phyloP scores from a whole-genome alignment of 2,113 vertebrate species.

The Salvelinus alpinus region DNA sequence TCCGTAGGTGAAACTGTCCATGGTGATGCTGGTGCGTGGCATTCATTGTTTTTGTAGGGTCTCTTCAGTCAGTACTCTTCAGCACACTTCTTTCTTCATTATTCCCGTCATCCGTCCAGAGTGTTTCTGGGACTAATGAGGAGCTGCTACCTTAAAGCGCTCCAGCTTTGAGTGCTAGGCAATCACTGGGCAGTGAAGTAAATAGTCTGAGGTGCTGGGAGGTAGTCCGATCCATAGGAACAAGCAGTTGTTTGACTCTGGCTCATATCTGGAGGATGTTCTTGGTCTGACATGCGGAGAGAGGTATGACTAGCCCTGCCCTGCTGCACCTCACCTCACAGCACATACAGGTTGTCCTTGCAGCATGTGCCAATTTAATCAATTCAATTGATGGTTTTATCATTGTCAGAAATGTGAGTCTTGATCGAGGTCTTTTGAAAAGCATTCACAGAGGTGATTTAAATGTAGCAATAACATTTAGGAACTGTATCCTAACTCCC shows the following conservation, averaged over 20 bases:
- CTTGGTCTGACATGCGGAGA: too few relatives aligned
- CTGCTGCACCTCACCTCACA: too few relatives aligned
- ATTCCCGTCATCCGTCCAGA: not conserved
- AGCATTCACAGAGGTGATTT: too few relatives aligned
- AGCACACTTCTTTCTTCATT: not conserved
- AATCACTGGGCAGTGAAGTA: too few relatives aligned
- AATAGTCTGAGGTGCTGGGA: not conserved
- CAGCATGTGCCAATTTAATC: too few relatives aligned
- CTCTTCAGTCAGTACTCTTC: not conserved
- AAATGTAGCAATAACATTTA: too few relatives aligned
- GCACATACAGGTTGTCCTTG: too few relatives aligned
- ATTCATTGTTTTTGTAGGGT: not conserved
- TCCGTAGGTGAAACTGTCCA: not conserved
- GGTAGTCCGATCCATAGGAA: not conserved
- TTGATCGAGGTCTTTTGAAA: too few relatives aligned
- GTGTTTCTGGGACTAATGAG: not conserved
- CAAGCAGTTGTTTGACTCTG: not conserved
- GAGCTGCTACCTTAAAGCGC: not conserved
- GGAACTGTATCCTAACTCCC: too few relatives aligned
- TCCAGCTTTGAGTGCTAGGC: not conserved
- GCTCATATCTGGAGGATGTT: not conserved
- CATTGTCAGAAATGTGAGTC: too few relatives aligned
- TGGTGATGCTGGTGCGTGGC: not conserved
- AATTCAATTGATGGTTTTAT: too few relatives aligned
- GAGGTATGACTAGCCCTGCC: too few relatives aligned